Evolutionary conservation across 2,113 vertebrate species (phyloP).

Genomic region (Halcyon malimbica): DNA sequence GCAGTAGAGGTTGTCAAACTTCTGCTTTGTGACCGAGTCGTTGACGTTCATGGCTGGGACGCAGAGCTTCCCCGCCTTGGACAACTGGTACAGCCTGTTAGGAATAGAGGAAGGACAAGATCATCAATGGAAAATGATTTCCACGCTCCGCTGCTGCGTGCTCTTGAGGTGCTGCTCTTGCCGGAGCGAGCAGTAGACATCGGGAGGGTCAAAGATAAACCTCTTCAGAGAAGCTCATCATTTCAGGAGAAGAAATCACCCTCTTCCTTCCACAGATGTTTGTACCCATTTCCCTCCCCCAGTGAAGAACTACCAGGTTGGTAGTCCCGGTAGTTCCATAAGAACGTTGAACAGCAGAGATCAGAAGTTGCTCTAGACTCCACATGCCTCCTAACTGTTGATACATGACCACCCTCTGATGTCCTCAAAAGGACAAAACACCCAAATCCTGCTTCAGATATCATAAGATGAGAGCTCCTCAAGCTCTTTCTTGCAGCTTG

Average conservation of each 20-base stretch:
- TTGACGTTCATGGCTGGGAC: constrained; percentile 99
- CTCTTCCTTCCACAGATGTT: no score
- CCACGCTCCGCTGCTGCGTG: rapidly evolving
- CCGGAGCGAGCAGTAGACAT: background rate
- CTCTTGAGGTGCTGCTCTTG: rapidly evolving
- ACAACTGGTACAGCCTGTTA: constrained; percentile 92
- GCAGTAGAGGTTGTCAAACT: constrained; percentile 98
- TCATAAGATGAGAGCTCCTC: background rate
- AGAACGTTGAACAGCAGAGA: background rate
- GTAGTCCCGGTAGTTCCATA: background rate
- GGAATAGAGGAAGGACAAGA: background rate
- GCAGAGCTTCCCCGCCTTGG: constrained; percentile 94
- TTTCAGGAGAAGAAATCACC: background rate
- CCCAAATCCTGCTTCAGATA: background rate
- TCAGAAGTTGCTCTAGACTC: background rate
- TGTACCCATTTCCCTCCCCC: background rate
- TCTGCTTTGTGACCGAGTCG: constrained; percentile 97
- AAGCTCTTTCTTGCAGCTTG: no score
- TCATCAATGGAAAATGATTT: background rate
- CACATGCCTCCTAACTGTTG: background rate
- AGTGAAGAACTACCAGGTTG: background rate
- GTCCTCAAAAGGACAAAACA: background rate
- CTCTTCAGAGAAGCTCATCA: background rate
- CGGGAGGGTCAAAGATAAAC: background rate
- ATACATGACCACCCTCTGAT: background rate